A percentile compares a stretch with the other conserved stretches of the same genome.
Conservation (phyloP, 2,888 invertebrate species). For the Oligia fasciuncula region DNA sequence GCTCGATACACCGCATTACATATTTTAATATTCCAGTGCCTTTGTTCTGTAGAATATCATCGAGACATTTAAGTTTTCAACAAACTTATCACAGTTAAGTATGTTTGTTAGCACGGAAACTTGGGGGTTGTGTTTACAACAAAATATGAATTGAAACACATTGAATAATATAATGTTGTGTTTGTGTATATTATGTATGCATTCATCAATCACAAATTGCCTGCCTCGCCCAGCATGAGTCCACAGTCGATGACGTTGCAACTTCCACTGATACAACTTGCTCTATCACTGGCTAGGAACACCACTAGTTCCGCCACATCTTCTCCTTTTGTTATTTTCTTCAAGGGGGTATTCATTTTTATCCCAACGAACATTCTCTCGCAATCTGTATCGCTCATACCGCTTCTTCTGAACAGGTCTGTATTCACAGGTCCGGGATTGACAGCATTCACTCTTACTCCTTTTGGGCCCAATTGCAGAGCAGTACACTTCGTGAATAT, state of each 20-base stretch:
- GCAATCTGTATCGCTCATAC: slow-evolving; percentile 73
- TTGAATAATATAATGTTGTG: slow-evolving; percentile 17
- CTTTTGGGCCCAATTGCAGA: slow-evolving; percentile 76
- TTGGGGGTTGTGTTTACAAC: slow-evolving; percentile 60
- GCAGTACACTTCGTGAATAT: slow-evolving; percentile 83
- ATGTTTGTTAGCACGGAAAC: slow-evolving; percentile 63
- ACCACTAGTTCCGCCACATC: slow-evolving; percentile 80
- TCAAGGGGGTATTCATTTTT: slow-evolving; percentile 72
- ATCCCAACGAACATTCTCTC: slow-evolving; percentile 72
- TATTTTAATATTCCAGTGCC: slow-evolving; percentile 81
- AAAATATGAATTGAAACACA: slow-evolving; percentile 47
- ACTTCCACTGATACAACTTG: slow-evolving; percentile 79
- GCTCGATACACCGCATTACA: slow-evolving; percentile 74
- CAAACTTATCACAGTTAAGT: slow-evolving; percentile 78
- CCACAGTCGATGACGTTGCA: slow-evolving; percentile 80
- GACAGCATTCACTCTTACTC: slow-evolving; percentile 82
- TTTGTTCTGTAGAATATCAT: slow-evolving; percentile 78
- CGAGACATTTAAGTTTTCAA: slow-evolving; percentile 74
- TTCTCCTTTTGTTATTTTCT: slow-evolving; percentile 73
- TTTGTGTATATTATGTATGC: slow-evolving; percentile 41
- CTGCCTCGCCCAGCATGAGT: slow-evolving; percentile 73
- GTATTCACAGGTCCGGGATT: slow-evolving; percentile 83
- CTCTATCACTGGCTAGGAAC: slow-evolving; percentile 80
- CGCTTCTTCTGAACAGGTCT: slow-evolving; percentile 76
- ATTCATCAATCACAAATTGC: slow-evolving; percentile 68